phyloP scores from a whole-genome alignment of 2,113 vertebrate species.

The Odobenus rosmarus region DNA sequence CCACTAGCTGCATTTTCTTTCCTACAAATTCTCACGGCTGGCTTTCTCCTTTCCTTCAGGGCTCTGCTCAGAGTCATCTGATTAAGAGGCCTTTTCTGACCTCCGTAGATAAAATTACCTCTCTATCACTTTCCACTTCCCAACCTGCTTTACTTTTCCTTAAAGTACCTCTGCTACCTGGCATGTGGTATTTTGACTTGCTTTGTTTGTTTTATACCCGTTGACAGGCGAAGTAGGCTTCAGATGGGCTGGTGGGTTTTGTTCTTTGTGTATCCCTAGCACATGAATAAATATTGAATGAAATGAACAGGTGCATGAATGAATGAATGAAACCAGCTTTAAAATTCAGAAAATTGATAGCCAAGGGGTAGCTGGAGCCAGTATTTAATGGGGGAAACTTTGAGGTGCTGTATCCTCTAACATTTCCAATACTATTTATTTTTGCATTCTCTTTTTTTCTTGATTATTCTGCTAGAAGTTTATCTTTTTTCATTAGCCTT shows the following conservation, averaged over 20 bases:
- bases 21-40: background rate
- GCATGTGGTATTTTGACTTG: background rate
- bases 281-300: constrained; percentile 18
- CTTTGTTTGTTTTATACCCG: background rate
- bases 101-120: constrained; percentile 15
- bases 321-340: constrained; percentile 18
- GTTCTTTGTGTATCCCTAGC: background rate
- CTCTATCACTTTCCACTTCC: background rate
- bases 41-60: background rate
- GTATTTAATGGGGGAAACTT: background rate
- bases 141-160: constrained; percentile 1
- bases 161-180: background rate
- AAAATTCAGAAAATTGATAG: constrained; percentile 39
- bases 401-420: background rate
- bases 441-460: constrained; percentile 6
- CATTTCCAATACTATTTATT: constrained; percentile 33
- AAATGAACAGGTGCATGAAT: background rate
- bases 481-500: constrained; percentile 71
- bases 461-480: constrained; percentile 56
- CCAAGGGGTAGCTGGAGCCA: background rate
- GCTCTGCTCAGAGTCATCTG: constrained; percentile 25
- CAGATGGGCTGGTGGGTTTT: background rate
- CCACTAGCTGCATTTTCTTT: background rate
- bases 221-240: background rate
- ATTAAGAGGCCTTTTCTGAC: constrained; percentile 32